Evolutionary conservation across 2,797 vertebrate species (phyloP).

Genomic region (Adelosebastes latens): DNA sequence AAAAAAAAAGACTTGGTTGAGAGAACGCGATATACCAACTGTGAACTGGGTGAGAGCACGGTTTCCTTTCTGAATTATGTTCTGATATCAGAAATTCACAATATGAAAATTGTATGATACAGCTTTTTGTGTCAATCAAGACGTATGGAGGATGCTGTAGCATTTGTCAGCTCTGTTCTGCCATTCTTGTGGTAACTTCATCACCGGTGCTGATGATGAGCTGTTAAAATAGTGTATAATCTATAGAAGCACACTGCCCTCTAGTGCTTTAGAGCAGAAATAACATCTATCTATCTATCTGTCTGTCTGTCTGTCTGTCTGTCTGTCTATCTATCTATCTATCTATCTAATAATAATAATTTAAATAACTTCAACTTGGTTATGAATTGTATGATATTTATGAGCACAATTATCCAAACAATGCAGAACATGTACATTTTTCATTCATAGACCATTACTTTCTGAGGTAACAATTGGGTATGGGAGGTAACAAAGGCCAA

Average conservation of each 20-base stretch:
- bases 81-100: neutral
- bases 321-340: neutral
- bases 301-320: neutral
- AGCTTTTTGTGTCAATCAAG: neutral
- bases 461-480: no score
- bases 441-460: no score
- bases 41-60: neutral
- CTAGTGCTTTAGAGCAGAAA: conserved; percentile 53
- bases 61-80: neutral
- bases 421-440: no score
- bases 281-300: neutral
- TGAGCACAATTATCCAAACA: no score
- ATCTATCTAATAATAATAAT: neutral
- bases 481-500: no score
- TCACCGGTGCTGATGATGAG: neutral
- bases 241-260: conserved; percentile 61
- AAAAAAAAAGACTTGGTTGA: conserved; percentile 6
- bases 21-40: neutral
- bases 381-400: no score
- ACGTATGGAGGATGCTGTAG: neutral
- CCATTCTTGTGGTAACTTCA: neutral
- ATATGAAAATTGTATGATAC: neutral
- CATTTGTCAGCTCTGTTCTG: conserved; percentile 1
- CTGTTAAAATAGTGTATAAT: neutral
- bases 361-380: no score